Evolutionary conservation across 2,888 invertebrate genomes (phyloP), one percentile per base, ranked within the genome.

Genomic region (Epistrophe grossulariae): DNA sequence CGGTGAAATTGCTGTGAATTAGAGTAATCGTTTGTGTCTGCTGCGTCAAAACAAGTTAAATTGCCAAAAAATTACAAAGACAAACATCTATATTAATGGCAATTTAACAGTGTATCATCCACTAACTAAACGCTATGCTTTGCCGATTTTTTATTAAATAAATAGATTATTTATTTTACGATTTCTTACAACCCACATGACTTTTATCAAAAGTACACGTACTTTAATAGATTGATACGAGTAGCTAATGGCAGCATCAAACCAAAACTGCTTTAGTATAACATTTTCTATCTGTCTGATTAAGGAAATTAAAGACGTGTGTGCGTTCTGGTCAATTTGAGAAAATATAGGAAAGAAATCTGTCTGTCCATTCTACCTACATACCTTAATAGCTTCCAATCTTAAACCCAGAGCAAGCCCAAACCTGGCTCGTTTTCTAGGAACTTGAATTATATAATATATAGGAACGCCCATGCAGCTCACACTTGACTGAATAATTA

Each of bases 261-360:
- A 35, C 17, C 11, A 9, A 9, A 17, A 13, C 10, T 35, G 4
- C 35, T 24, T 2, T n/a, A n/a, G n/a, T 2, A 13, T 4, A 38
- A 17, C 17, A 35, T 59, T 17, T 8, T 52, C 38, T 38, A 17
- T 68, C 17, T 28, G 15, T 50, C 19, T 43, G 68, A 71, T 79
- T 70, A 62, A 40, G 28, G 55, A 72, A 77, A 35, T 82, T 74
- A 64, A 74, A 74, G 79, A 84, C 70, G 71, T 88, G 84, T 88
- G 52, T 84, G 68, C 79, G 80, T 76, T 88, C 84, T 80, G 88
- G 84, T 84, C 76, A 84, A 84, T 88, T 88, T 88, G 57, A 88
- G 72, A 78, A 84, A 73, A 84, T 84, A 62, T 80, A 70, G 80
- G 50, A 73, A 78, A 70, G 35, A 77, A 77, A 80, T 73, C 72